Conservation (phyloP, 2,113 vertebrate species). For the Psettodes erumei region DNA sequence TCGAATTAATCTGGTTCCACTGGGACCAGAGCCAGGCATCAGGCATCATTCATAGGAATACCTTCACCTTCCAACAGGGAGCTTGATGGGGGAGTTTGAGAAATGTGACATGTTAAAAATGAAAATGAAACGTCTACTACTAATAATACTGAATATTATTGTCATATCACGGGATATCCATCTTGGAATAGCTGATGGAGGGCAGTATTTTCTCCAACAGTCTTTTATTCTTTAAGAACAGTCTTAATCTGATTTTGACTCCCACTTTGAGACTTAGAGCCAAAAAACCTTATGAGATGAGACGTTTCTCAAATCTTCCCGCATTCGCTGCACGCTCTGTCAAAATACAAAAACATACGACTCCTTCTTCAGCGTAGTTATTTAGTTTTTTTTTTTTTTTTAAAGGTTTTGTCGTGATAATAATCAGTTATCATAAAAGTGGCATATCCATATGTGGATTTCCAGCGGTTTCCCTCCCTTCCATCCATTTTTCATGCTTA, state of each 20-base stretch:
- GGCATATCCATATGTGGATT: slow-evolving; percentile 58
- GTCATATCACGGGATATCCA: background rate
- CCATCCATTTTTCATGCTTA: slow-evolving; percentile 71
- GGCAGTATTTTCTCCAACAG: background rate
- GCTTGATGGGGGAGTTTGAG: background rate
- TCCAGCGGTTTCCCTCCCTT: slow-evolving; percentile 21
- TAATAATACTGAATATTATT: background rate
- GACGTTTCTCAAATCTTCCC: background rate
- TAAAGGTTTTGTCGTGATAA: slow-evolving; percentile 46
- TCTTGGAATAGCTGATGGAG: background rate
- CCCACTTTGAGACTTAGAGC: slow-evolving; percentile 30
- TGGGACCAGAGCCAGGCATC: slow-evolving; percentile 6
- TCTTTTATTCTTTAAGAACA: background rate
- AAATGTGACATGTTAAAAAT: background rate
- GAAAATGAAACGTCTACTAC: background rate
- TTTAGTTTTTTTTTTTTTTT: too few relatives aligned
- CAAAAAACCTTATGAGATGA: slow-evolving; percentile 11
- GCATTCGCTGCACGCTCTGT: background rate
- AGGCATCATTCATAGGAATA: background rate
- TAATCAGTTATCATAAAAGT: slow-evolving; percentile 64
- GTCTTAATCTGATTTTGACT: too few relatives aligned
- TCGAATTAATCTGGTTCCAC: background rate
- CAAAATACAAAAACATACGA: slow-evolving; percentile 12
- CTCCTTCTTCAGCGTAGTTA: slow-evolving; percentile 15
- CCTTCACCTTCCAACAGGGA: background rate